Base-by-base conservation (phyloP, 2,888 invertebrate genomes). In the Arctia plantaginis region DNA sequence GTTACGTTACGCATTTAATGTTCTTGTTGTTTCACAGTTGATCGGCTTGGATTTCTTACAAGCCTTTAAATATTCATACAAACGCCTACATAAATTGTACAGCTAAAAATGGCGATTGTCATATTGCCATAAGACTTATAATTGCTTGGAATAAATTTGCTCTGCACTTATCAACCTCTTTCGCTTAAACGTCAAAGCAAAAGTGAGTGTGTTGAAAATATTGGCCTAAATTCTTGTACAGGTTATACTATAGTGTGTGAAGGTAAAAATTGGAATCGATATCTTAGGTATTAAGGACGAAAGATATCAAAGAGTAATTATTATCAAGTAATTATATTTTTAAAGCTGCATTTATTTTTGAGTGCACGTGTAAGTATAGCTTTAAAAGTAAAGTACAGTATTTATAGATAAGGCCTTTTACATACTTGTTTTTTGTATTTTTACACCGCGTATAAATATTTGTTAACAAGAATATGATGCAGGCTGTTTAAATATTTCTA, bases 211-310 rank as follows among this genome's bases (percentile, higher is more conserved):
- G 77, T 78, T 82, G 80, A 85, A 82, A 83, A 78, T 76, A 85
- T 84, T 82, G 87, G 79, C 86, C 88, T 66, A 85, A 88, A 88
- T 87, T 77, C 78, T 77, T 65, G 77, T 74, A 85, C 86, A 82
- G 85, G 86, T 87, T 87, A 79, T 73, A 73, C 64, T 77, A 77
- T 75, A 70, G 44, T 70, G 73, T 74, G 72, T 75, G 76, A 80
- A 75, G 79, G 78, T 79, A 75, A 75, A 80, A 69, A 30, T 69
- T 59, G 41, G 74, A 66, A 75, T 65, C 55, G 64, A 75, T 64
- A 74, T 39, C 41, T 62, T 59, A 35, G 76, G 75, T 74, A 76
- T 81, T 78, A 81, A 80, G 74, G 66, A 39, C 35, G 55, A 55
- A n/a, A 69, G n/a, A 55, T 18, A 30, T 35, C 35, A 35, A 4